Evolutionary conservation across 2,888 invertebrate species (phyloP), one percentile per base, ranked within the genome.

Genomic region (Diarsia rubi): DNA sequence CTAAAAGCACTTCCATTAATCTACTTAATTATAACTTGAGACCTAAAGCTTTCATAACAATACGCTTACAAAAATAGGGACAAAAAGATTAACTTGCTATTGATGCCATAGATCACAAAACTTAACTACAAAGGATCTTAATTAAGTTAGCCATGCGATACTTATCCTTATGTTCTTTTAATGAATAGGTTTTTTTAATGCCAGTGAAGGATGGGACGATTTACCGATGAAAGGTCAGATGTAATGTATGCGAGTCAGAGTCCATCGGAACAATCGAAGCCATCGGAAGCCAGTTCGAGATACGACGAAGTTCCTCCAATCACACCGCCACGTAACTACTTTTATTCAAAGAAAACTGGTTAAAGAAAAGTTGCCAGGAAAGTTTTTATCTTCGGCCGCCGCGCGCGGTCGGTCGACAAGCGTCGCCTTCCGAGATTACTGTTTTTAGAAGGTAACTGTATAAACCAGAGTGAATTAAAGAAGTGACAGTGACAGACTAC

Each of bases 221-320:
- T 81, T 81, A 79, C 79, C 69, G 73, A 75, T 66, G 69, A 85
- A 85, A 88, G 90, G 91, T 89, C 88, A 89, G 81, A 86, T 77
- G 85, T 91, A 90, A 92, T 91, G 88, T 91, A 92, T 92, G 91
- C 92, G 85, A 90, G 88, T 86, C 89, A 88, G 89, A 90, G 89
- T 87, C 88, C 84, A 85, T 87, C 86, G 78, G 89, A 90, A 92
- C 92, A 92, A 91, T 91, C 89, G 89, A 83, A 90, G 86, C 88
- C 87, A 88, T 90, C 88, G 91, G 89, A 90, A 92, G 89, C 90
- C 84, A 78, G 88, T 89, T 85, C 85, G 72, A 85, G 85, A 85
- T 86, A 89, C 85, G 90, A 91, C 89, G 90, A 88, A 87, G 86
- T 85, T 81, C 81, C 76, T 76, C 64, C 75, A 68, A 63, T 91